These are phyloP conservation scores for Peromyscus melanophrys DNA, from an alignment of 2,797 vertebrate species.

Conservation along the genomic window DNA sequence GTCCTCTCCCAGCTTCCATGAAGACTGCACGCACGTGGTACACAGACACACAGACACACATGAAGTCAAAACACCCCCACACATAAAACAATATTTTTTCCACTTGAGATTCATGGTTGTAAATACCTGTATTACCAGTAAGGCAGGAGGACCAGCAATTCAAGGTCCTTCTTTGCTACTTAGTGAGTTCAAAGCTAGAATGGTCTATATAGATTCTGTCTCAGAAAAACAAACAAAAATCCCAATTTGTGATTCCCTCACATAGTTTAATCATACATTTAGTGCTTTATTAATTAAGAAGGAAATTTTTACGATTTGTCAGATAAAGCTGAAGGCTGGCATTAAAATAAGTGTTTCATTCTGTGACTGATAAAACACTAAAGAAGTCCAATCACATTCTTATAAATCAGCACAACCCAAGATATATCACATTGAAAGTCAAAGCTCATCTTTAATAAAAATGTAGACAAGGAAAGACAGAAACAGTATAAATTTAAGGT, in stretches of 20 bases:
- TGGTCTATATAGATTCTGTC: neutral
- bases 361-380: slow-evolving; percentile 65
- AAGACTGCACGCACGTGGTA: neutral
- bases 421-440: slow-evolving; percentile 58
- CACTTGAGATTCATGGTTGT: neutral
- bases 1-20: neutral
- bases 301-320: slow-evolving; percentile 47
- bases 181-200: neutral
- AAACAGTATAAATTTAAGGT: slow-evolving; percentile 9
- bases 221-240: neutral
- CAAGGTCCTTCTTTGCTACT: neutral
- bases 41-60: neutral
- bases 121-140: neutral
- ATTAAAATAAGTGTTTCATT: slow-evolving; percentile 59
- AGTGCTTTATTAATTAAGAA: slow-evolving; percentile 8
- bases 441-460: slow-evolving; percentile 60
- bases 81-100: neutral
- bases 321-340: slow-evolving; percentile 2
- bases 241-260: slow-evolving; percentile 35
- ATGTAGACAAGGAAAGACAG: slow-evolving; percentile 45
- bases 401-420: slow-evolving; percentile 55
- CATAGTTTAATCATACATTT: slow-evolving; percentile 49
- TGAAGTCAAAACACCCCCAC: neutral
- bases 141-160: neutral
- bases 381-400: slow-evolving; percentile 53